Evolutionary conservation across 2,797 vertebrate genomes (phyloP), one percentile per base, ranked within the genome.

Genomic region (Oreortyx pictus): DNA sequence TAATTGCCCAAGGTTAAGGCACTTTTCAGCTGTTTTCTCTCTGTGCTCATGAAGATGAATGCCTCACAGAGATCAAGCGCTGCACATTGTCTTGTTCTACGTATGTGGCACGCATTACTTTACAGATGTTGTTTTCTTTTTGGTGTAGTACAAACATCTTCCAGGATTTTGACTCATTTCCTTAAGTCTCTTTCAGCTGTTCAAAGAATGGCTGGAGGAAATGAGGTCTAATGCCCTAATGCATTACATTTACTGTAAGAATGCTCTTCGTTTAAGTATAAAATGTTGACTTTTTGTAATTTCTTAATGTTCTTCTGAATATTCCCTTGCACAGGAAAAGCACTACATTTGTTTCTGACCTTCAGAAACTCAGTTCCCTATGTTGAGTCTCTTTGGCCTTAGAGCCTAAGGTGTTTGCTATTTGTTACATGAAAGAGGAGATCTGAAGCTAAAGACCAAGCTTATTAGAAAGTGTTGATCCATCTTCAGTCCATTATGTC

Each of bases 111-210:
- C 72, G 35, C 64, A 39, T 89, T 79, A 89, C 82, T 82, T 95
- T 97, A 95, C 96, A 97, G 97, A 97, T 97, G 97, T 96, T 96
- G 94, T 96, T 95, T 97, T 97, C 91, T 97, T 95, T 94, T 96
- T 96, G 94, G 82, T 74, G 88, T 89, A 59, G 57, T 89, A 92
- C 86, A 97, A 97, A 97, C 94, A 92, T 94, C 96, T 94, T 95
- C 67, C 96, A 97, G 97, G 97, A 97, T 96, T 97, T 97, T 98
- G 97, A 98, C 97, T 98, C 98, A 98, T 96, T 98, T 98, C 98
- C 97, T 98, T 90, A 95, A 95, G 96, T 93, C 90, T 95, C 95
- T 84, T 95, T 96, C 94, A 95, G 95, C 95, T 96, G 94, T 97
- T 97, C 90, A 95, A 94, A 96, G 94, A 97, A 95, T 93, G 96